Conservation (phyloP, 2,797 vertebrate species). For the Rhabdomys pumilio region DNA sequence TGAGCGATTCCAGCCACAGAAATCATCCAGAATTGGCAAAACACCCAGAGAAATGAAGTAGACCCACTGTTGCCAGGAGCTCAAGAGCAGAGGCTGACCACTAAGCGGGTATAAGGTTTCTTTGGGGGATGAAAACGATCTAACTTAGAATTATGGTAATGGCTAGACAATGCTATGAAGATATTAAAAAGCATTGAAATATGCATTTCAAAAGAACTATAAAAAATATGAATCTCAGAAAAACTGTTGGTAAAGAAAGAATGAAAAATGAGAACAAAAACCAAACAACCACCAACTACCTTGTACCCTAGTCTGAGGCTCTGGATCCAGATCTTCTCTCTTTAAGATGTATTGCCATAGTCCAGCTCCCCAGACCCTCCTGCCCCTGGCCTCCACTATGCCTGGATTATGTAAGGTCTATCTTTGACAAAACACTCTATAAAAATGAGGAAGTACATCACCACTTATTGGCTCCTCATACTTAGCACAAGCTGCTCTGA, state of each 20-base stretch:
- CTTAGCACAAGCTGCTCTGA: rapidly evolving
- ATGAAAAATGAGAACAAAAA: background rate
- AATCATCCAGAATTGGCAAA: too few species aligned
- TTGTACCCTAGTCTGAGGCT: background rate
- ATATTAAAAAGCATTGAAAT: background rate
- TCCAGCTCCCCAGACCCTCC: background rate
- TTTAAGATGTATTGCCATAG: background rate
- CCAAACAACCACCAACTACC: background rate
- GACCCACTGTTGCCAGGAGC: background rate
- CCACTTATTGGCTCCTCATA: background rate
- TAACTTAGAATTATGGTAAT: background rate
- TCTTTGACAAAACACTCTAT: background rate
- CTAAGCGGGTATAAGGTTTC: background rate
- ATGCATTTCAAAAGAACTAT: background rate
- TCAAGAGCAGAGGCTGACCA: background rate
- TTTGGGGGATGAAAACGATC: background rate
- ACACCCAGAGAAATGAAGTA: background rate
- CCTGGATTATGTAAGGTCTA: background rate
- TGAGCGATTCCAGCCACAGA: background rate
- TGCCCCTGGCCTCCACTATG: background rate
- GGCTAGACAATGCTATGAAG: background rate
- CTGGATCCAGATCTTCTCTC: background rate
- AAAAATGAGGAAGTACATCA: background rate
- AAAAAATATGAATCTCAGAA: constrained; percentile 4
- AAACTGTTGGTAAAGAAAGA: background rate